Evolutionary conservation across 2,888 invertebrate species (phyloP).

Genomic region (Phengaris alcon): DNA sequence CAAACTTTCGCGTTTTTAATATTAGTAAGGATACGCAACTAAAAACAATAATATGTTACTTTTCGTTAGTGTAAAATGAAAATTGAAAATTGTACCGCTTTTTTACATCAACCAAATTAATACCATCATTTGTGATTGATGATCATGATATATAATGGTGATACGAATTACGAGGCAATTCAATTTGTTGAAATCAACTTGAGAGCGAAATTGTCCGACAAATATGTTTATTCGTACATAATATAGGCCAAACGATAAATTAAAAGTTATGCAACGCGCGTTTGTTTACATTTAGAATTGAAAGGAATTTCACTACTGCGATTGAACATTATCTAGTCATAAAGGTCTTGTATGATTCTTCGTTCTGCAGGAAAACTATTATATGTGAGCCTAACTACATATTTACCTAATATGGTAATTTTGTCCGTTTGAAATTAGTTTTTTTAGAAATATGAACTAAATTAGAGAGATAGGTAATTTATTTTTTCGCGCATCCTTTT

Average conservation of each 20-base stretch:
- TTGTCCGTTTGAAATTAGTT: too few species aligned
- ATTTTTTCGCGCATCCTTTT: too few species aligned
- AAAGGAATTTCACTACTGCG: neutral
- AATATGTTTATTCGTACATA: neutral
- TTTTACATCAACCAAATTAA: neutral
- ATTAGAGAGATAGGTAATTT: too few species aligned
- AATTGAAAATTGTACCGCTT: neutral
- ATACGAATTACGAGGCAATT: neutral
- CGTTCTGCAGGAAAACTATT: too few species aligned
- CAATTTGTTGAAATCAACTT: neutral
- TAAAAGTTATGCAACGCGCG: neutral
- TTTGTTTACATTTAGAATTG: slow-evolving; percentile 13
- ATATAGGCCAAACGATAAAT: neutral
- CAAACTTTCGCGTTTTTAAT: too few species aligned
- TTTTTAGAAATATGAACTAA: too few species aligned
- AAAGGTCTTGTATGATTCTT: too few species aligned
- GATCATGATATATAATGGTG: neutral
- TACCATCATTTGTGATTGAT: neutral
- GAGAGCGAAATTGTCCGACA: neutral
- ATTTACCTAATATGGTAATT: too few species aligned
- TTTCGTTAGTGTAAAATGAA: neutral
- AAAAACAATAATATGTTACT: too few species aligned
- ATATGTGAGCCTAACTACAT: too few species aligned
- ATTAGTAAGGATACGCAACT: too few species aligned
- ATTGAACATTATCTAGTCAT: neutral